A percentile compares a stretch with the other conserved stretches of the same genome.
Conservation (phyloP, 2,888 invertebrate species). For the Epiperipatus broadwayi region DNA sequence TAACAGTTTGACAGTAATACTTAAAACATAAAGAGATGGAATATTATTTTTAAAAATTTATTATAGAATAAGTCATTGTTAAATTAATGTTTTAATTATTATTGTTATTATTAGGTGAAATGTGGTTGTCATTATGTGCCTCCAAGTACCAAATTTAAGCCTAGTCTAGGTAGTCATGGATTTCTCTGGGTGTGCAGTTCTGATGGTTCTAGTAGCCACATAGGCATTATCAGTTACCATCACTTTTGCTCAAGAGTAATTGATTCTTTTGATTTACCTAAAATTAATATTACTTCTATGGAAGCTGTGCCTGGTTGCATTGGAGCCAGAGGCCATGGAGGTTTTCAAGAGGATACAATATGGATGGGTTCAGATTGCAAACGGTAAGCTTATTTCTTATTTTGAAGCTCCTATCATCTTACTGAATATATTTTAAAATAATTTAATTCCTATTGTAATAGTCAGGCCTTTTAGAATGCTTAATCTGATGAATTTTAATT, state of each 20-base stretch:
- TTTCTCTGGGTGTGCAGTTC: constrained; percentile 70
- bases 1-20: no score
- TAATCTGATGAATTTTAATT: no score
- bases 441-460: no score
- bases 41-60: no score
- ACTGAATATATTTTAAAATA: no score
- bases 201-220: constrained; percentile 40
- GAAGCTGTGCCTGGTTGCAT: constrained; percentile 55
- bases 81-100: no score
- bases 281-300: constrained; percentile 60
- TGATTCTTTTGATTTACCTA: constrained; percentile 48
- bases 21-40: no score
- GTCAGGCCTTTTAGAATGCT: no score
- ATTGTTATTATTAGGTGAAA: constrained; percentile 42
- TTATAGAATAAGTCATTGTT: no score
- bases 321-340: constrained; percentile 14
- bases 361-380: constrained; percentile 80
- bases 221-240: constrained; percentile 52
- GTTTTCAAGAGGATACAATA: constrained; percentile 34
- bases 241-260: constrained; percentile 35
- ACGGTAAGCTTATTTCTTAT: constrained; percentile 29
- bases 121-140: constrained; percentile 80
- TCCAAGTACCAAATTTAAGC: no score
- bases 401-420: no score
- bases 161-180: constrained; percentile 28